Percentiles rank a stretch among this genome's conserved stretches.
These are phyloP conservation scores for Vulpes lagopus DNA, from an alignment of 2,113 vertebrate genomes.

Conservation along the genomic window DNA sequence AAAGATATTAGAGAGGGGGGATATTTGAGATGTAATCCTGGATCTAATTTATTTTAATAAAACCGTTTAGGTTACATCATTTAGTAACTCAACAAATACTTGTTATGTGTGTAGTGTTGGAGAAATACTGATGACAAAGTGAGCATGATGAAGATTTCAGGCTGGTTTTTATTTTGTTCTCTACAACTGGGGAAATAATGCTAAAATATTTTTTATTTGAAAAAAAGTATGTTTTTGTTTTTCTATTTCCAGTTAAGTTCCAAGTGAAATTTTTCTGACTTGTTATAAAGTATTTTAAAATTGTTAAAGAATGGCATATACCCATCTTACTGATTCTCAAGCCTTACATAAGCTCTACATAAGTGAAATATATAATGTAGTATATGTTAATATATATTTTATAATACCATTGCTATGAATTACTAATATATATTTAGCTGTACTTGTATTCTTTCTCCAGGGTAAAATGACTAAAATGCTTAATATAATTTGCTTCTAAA, in stretches of 20 bases:
- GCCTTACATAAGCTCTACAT: neutral
- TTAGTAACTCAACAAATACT: conserved; percentile 32
- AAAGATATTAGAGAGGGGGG: neutral
- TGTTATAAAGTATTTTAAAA: conserved; percentile 55
- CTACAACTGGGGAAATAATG: neutral
- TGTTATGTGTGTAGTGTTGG: neutral
- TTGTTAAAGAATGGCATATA: conserved; percentile 10
- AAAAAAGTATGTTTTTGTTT: conserved; percentile 55
- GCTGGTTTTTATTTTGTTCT: conserved; percentile 52
- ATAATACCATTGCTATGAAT: conserved; percentile 45
- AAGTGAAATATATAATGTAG: conserved; percentile 53
- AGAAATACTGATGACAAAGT: neutral
- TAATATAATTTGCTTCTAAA: conserved; percentile 80
- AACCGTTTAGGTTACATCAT: neutral
- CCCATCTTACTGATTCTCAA: neutral
- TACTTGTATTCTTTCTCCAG: conserved; percentile 61
- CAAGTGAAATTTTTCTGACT: conserved; percentile 58
- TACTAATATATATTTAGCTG: conserved; percentile 63
- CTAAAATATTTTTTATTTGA: neutral
- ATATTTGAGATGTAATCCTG: neutral
- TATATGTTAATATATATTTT: conserved; percentile 38
- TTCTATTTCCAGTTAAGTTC: conserved; percentile 50
- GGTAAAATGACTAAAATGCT: conserved; percentile 77
- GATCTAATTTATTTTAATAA: conserved; percentile 11
- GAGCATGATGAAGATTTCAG: neutral